Base-by-base conservation (phyloP, 2,797 vertebrate genomes). In the Sebastes nivosus region DNA sequence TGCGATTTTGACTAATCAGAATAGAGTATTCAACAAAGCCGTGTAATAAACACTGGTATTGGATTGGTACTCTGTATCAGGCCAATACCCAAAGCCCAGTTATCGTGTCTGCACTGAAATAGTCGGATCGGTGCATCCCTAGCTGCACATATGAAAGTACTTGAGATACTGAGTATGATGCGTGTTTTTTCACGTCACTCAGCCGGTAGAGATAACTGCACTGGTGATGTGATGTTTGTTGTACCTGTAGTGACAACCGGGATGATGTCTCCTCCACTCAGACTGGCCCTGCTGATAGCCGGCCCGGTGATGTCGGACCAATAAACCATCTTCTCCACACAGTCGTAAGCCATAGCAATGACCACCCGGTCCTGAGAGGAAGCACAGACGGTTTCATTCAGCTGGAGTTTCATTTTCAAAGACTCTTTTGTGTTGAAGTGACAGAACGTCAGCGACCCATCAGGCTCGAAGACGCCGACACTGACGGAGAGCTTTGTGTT, bases 231-330 rank as follows among this genome's bases (percentile, higher is more conserved):
- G 63, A 42, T 5, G 22, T 65, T 16, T 65, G 36, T 11, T 16
- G 13, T 38, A 69, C 98, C 97, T 96, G 95, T 94, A 16, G 93
- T 96, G 83, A 99, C 77, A 66, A 99, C 87, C 0, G 94, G 80
- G 34, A 84, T 68, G 64, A 96, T 88, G 16, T 97, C 96, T 8
- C 98, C 97, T 0, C 97, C 97, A 1, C 92, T 91, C 54, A 98
- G 83, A 24, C 92, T 91, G 42, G 96, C 97, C 74, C 94, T 95
- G 89, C 97, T 97, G 84, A 99, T 99, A 0, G 97, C 94, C 30
- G 97, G 98, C 6, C 93, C 95, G 0, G 96, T 97, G 93, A 99
- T 99, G 85, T 99, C 98, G 0, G 96, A 97, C 97, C 97, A 99
- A 91, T 98, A 99, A 64, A 99, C 95, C 93, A 95, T 95, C 91